A percentile compares a stretch with the other conserved stretches of the same genome.
phyloP scores from a whole-genome alignment of 1,140 invertebrate species.

The Brachionus rubens region DNA sequence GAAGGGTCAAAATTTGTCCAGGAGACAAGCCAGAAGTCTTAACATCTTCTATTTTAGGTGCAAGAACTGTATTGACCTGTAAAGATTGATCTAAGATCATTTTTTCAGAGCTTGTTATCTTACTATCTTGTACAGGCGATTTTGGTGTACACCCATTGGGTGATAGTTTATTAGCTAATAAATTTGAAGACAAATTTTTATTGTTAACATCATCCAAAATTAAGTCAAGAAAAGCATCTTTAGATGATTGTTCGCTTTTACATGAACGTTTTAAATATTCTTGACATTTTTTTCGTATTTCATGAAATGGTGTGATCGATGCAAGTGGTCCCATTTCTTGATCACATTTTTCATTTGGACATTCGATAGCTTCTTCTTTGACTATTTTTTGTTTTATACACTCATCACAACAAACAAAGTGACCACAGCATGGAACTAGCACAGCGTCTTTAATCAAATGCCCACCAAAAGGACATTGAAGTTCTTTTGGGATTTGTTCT shows the following conservation, averaged over 20 bases:
- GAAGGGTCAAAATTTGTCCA: background rate
- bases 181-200: background rate
- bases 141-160: background rate
- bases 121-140: slow-evolving; percentile 43
- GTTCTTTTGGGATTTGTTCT: slow-evolving; percentile 9
- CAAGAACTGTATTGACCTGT: background rate
- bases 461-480: slow-evolving; percentile 31
- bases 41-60: background rate
- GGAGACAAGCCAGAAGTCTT: background rate
- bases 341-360: slow-evolving; percentile 31
- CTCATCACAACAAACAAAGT: slow-evolving; percentile 43
- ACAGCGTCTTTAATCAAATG: slow-evolving; percentile 44
- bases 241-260: background rate
- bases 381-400: slow-evolving; percentile 27
- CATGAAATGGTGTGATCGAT: slow-evolving; percentile 18
- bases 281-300: slow-evolving; percentile 16
- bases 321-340: slow-evolving; percentile 30
- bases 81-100: background rate
- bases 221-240: slow-evolving; percentile 30
- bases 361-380: slow-evolving; percentile 17
- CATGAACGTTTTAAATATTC: slow-evolving; percentile 30
- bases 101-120: slow-evolving; percentile 33
- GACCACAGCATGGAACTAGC: slow-evolving; percentile 39
- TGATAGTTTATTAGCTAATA: background rate
- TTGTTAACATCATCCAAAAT: slow-evolving; percentile 35